phyloP scores from a whole-genome alignment of 2,113 vertebrate species.

The Myodes glareolus region DNA sequence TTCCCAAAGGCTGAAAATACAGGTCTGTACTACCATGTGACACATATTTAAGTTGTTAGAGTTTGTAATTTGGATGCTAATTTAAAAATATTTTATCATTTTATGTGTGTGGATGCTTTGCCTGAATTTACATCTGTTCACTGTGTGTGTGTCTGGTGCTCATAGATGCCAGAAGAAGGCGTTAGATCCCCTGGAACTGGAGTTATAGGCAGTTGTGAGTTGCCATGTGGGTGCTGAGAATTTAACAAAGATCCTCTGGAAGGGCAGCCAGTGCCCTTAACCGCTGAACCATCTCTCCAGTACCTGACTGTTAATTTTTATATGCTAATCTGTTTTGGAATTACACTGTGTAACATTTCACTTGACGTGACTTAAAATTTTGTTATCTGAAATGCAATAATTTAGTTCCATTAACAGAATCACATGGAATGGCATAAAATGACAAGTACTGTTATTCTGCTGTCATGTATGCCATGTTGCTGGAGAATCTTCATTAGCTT shows the following conservation, averaged over 20 bases:
- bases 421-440: neutral
- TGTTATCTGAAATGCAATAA: slow-evolving; percentile 17
- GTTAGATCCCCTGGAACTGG: neutral
- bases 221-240: neutral
- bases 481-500: neutral
- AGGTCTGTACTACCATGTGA: neutral
- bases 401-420: neutral
- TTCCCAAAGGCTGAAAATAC: neutral
- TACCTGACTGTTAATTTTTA: neutral
- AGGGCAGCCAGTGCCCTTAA: neutral
- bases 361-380: neutral
- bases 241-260: neutral
- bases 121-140: neutral
- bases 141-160: neutral
- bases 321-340: neutral
- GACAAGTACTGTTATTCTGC: neutral
- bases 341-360: neutral
- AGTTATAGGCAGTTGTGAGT: neutral
- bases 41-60: neutral
- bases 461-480: neutral
- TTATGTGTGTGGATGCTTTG: neutral
- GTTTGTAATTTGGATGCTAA: neutral
- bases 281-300: neutral
- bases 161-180: neutral
- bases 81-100: neutral